Conservation (phyloP, 2,888 invertebrate species). For the Argyra leucocephala region DNA sequence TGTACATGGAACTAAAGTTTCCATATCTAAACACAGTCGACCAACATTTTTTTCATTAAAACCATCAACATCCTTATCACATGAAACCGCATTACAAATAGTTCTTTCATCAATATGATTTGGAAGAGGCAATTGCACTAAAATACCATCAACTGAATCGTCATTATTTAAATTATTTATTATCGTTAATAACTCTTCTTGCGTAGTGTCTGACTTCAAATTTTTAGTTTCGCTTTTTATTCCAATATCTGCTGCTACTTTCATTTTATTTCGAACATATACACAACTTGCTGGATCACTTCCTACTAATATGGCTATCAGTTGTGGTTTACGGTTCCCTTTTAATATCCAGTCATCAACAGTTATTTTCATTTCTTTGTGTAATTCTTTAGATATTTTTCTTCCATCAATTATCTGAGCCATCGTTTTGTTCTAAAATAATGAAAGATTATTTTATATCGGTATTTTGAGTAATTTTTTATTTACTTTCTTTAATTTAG, state of each 20-base stretch:
- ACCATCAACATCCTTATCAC: conserved; percentile 78
- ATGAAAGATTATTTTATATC: conserved; percentile 7
- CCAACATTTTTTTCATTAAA: conserved; percentile 75
- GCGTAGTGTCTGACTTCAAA: conserved; percentile 49
- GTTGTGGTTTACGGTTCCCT: conserved; percentile 56
- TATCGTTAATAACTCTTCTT: conserved; percentile 53
- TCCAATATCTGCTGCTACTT: conserved; percentile 47
- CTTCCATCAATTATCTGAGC: conserved; percentile 62
- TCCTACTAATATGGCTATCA: conserved; percentile 70
- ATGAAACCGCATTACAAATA: conserved; percentile 62
- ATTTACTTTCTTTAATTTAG: neutral
- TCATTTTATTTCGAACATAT: conserved; percentile 69
- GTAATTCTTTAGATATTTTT: conserved; percentile 55
- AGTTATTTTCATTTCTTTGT: conserved; percentile 52
- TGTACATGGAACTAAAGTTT: conserved; percentile 64
- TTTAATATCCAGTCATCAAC: conserved; percentile 51
- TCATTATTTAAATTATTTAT: conserved; percentile 58
- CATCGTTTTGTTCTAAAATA: conserved; percentile 33
- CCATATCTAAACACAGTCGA: conserved; percentile 58
- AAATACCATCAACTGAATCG: conserved; percentile 62
- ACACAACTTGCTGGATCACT: conserved; percentile 70
- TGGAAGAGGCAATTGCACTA: conserved; percentile 73
- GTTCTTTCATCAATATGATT: conserved; percentile 58
- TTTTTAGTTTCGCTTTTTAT: conserved; percentile 57
- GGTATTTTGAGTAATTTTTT: conserved; percentile 20